Conservation (phyloP, 2,113 vertebrate species). For the Montifringilla adamsi region DNA sequence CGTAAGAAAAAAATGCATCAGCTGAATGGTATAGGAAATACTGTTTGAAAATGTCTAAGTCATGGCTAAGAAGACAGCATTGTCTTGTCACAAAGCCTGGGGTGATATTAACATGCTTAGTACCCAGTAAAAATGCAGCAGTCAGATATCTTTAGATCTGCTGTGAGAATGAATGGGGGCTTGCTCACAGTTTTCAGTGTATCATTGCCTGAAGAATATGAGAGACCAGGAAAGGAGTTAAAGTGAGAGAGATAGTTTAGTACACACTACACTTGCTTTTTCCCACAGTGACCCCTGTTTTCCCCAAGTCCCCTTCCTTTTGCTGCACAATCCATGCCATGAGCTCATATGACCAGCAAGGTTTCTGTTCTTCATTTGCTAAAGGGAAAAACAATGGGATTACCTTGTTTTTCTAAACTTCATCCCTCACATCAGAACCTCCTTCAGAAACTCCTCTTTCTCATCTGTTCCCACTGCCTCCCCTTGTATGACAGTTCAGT, state of each 20-base stretch:
- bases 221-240: not conserved
- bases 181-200: not conserved
- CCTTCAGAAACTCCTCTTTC: not conserved
- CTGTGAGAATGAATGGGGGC: not conserved
- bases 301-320: not conserved
- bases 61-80: not conserved
- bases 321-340: not conserved
- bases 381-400: not conserved
- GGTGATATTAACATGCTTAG: not conserved
- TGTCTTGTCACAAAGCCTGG: not conserved
- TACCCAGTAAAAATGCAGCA: not conserved
- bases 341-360: not conserved
- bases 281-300: not conserved
- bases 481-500: not conserved
- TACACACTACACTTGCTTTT: not conserved
- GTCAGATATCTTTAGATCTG: not conserved
- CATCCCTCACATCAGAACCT: not conserved
- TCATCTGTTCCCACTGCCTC: not conserved
- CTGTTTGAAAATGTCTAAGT: not conserved
- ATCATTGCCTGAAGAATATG: not conserved
- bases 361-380: not conserved
- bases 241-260: not conserved
- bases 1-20: rapidly evolving
- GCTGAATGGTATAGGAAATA: not conserved
- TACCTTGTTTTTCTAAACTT: not conserved